These are phyloP conservation scores for Oscheius sp. DNA, from an alignment of 2,888 invertebrate genomes.

Conservation along the genomic window DNA sequence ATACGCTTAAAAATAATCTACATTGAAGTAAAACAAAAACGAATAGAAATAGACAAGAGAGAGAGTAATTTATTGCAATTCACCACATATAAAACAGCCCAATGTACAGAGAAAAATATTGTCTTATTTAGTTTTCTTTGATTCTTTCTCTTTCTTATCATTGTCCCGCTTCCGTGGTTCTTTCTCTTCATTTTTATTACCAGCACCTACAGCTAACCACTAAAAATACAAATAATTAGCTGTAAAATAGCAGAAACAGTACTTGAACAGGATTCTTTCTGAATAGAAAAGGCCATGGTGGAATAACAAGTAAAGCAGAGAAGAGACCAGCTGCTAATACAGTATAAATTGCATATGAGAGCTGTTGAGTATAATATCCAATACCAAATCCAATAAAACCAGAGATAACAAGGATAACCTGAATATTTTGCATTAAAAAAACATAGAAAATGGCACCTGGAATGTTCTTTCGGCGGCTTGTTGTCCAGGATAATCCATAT, in stretches of 20 bases:
- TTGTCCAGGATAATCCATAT: constrained; percentile 70
- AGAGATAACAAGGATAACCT: constrained; percentile 65
- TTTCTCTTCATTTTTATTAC: not conserved
- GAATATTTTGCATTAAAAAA: constrained; percentile 6
- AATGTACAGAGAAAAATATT: not conserved
- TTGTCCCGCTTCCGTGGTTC: constrained; percentile 5
- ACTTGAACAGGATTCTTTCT: constrained; percentile 62
- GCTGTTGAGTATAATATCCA: constrained; percentile 65
- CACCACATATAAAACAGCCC: constrained; percentile 4
- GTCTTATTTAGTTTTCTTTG: constrained; percentile 47
- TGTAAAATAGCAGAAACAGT: no score
- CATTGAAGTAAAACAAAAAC: not conserved
- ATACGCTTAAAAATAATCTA: not conserved
- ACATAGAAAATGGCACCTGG: constrained; percentile 55
- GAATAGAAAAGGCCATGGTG: constrained; percentile 70
- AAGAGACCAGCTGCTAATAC: constrained; percentile 61
- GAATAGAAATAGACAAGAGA: not conserved
- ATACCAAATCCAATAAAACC: constrained; percentile 68
- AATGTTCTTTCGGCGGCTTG: constrained; percentile 66
- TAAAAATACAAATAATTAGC: no score
- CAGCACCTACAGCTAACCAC: constrained; percentile 40
- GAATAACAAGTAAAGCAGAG: constrained; percentile 65
- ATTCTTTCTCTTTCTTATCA: constrained; percentile 33
- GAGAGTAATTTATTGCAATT: constrained; percentile 1
- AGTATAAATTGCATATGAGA: constrained; percentile 55